Conservation (phyloP, 2,113 vertebrate genomes). For the Aythya baeri region DNA sequence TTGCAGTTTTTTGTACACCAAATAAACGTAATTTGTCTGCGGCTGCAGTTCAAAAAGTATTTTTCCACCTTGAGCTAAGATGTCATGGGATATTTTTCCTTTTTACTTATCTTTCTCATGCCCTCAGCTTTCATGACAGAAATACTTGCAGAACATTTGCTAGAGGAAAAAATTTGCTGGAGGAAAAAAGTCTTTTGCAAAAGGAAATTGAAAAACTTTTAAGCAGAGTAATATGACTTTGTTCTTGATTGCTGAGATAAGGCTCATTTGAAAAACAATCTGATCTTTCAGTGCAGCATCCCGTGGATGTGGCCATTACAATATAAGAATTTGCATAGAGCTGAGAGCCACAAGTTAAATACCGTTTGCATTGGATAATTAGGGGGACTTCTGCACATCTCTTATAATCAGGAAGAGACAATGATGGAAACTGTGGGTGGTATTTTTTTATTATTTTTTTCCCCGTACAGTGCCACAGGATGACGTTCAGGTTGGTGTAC, state of each 20-base stretch:
- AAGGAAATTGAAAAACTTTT: neutral
- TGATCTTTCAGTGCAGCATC: neutral
- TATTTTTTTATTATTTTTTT: neutral
- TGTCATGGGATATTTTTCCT: neutral
- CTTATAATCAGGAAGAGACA: neutral
- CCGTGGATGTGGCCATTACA: neutral
- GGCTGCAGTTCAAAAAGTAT: neutral
- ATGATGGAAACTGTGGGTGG: neutral
- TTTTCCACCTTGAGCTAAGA: neutral
- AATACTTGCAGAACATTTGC: neutral
- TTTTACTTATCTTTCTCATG: neutral
- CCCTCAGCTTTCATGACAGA: neutral
- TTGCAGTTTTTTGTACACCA: neutral
- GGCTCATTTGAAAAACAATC: neutral
- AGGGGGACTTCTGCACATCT: neutral
- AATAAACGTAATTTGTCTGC: neutral
- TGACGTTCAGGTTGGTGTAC: neutral
- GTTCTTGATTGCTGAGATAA: conserved; percentile 19
- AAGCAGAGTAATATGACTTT: neutral
- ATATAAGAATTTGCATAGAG: neutral
- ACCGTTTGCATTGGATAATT: neutral
- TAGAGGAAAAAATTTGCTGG: neutral
- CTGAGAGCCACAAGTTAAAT: neutral
- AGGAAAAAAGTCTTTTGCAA: fast-evolving
- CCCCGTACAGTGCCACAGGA: neutral